phyloP scores from a whole-genome alignment of 2,888 invertebrate genomes.

The Sussaba pulchella region DNA sequence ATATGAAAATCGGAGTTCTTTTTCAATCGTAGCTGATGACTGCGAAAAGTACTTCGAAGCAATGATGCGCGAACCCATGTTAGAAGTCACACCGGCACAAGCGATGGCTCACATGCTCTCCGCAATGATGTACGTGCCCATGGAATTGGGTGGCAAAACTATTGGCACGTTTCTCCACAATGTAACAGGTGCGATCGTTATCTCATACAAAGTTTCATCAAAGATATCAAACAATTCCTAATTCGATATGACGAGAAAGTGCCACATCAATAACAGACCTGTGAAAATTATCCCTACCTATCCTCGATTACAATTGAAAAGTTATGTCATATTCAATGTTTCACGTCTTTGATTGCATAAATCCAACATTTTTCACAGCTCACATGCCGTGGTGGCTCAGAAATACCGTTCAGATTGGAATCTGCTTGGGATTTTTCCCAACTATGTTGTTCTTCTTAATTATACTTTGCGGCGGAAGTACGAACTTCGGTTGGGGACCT shows the following conservation, averaged over 20 bases:
- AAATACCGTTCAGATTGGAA: constrained; percentile 31
- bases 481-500: constrained; percentile 74
- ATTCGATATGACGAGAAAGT: no score
- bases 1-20: background rate
- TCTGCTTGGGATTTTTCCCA: constrained; percentile 37
- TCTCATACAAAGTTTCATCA: background rate
- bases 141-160: constrained; percentile 69
- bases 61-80: constrained; percentile 74
- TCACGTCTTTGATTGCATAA: no score
- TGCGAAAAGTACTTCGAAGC: constrained; percentile 77
- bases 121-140: constrained; percentile 72
- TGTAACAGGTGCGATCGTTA: constrained; percentile 74
- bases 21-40: constrained; percentile 68
- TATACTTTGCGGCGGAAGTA: constrained; percentile 68
- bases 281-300: no score
- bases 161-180: constrained; percentile 72
- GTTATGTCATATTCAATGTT: no score
- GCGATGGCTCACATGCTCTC: constrained; percentile 75
- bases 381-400: constrained; percentile 65
- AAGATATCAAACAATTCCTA: no score
- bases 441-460: constrained; percentile 62
- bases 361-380: constrained; percentile 66
- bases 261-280: no score
- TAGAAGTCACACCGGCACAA: constrained; percentile 77
- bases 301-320: no score